Evolutionary conservation across 2,797 vertebrate genomes (phyloP), one percentile per base, ranked within the genome.

Genomic region (Sibirionetta formosa): DNA sequence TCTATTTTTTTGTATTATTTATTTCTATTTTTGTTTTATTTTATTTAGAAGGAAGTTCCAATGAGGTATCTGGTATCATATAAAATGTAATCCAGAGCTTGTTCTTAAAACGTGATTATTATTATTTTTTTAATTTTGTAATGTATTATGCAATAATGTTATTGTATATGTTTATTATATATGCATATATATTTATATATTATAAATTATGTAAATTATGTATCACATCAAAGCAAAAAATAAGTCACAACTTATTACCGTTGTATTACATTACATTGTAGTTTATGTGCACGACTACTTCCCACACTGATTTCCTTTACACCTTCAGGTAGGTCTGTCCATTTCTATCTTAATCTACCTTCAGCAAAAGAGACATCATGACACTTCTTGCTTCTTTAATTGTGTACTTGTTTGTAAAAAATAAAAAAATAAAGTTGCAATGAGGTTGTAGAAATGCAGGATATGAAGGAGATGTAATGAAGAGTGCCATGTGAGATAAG

Each of bases 51-150:
- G 9, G 10, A n/a, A n/a, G 15, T 42, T 58, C 56, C 60, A 38
- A 38, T 65, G 44, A 57, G 7, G 14, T 3, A 9, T 29, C 8
- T 24, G 14, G 2, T 56, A 22, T 60, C 0, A 2, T 33, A 18
- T 48, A 33, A 71, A 46, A 64, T 31, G 5, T 53, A 68, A 70
- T 63, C 12, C 19, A 71, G 48, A 61, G 14, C 35, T 23, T 50
- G 6, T 68, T 78, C 31, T 40, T 60, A 44, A 75, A 78, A 86
- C 10, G 7, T 13, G 2, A 10, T 33, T 9, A 48, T 46, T 22
- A 46, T 46, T 46, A 6, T 57, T 14, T 14, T 36, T 36, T 36
- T 35, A 35, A 53, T 61, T 50, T 42, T 42, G 40, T 42, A 42
- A 42, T 42, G 40, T 79, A 42, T 42, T 42, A 17, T 79, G 2